Conservation (phyloP, 2,113 vertebrate species). For the Rousettus leschenaultii region DNA sequence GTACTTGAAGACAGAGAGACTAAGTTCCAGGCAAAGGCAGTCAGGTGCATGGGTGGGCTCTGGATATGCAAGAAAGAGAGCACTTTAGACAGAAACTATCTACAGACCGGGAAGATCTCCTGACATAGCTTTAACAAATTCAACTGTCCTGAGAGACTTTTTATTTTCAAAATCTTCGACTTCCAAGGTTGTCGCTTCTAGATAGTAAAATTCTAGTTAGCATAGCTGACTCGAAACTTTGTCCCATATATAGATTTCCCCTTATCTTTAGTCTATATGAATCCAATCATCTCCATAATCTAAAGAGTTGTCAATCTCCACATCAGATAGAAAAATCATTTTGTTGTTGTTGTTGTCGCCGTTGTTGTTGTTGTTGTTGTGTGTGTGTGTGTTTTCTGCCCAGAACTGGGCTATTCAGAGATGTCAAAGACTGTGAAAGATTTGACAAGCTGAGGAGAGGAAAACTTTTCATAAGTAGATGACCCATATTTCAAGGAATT, state of each 20-base stretch:
- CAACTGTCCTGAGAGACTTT: background rate
- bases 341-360: background rate
- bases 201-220: background rate
- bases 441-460: background rate
- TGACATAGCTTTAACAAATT: background rate
- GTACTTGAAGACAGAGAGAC: conserved; percentile 30
- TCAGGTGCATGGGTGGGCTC: background rate
- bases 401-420: background rate
- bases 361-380: no score
- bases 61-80: background rate
- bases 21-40: background rate
- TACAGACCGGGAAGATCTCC: background rate
- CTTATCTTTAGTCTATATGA: background rate
- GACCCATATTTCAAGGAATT: background rate
- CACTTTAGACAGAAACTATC: background rate
- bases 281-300: background rate
- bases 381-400: background rate
- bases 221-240: background rate
- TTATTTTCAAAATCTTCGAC: background rate
- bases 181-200: background rate
- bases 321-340: background rate
- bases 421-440: background rate
- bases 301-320: background rate
- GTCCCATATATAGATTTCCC: background rate
- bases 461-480: background rate